A percentile compares a stretch with the other conserved stretches of the same genome.
These are phyloP conservation scores for Yponomeuta cagnagella DNA, from an alignment of 2,888 invertebrate species.

Conservation along the genomic window DNA sequence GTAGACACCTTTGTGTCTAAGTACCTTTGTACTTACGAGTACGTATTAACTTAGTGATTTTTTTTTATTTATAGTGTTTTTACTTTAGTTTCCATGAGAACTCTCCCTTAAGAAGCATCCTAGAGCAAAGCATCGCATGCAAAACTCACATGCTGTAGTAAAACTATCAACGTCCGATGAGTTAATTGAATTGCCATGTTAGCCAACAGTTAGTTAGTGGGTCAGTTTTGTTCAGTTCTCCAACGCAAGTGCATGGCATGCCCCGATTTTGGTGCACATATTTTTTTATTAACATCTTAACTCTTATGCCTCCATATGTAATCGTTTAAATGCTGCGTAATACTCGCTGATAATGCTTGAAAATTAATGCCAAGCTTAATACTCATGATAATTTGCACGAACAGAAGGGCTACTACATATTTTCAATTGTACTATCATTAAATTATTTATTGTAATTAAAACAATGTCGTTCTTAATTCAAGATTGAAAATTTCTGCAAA, in stretches of 20 bases:
- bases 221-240: constrained; percentile 6
- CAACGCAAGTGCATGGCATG: constrained; percentile 6
- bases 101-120: background rate
- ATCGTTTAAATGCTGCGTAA: background rate
- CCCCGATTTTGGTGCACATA: background rate
- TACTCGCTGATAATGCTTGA: background rate
- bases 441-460: too few relatives aligned
- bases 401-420: background rate
- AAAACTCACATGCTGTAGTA: background rate
- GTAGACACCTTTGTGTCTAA: too few relatives aligned
- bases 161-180: background rate
- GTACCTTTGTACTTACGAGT: too few relatives aligned
- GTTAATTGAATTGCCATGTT: constrained; percentile 2
- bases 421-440: too few relatives aligned
- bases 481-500: too few relatives aligned
- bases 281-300: background rate
- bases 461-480: too few relatives aligned
- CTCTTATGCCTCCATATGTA: background rate
- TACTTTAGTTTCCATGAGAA: background rate
- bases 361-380: constrained; percentile 1
- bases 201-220: constrained; percentile 7
- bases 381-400: background rate
- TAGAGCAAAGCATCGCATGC: background rate
- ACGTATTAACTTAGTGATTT: too few relatives aligned
- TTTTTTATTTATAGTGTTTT: too few relatives aligned